Percentiles rank a stretch among this genome's conserved stretches.
Evolutionary conservation across 1,140 invertebrate species (phyloP).

Genomic region (Scaptomyza pallida): DNA sequence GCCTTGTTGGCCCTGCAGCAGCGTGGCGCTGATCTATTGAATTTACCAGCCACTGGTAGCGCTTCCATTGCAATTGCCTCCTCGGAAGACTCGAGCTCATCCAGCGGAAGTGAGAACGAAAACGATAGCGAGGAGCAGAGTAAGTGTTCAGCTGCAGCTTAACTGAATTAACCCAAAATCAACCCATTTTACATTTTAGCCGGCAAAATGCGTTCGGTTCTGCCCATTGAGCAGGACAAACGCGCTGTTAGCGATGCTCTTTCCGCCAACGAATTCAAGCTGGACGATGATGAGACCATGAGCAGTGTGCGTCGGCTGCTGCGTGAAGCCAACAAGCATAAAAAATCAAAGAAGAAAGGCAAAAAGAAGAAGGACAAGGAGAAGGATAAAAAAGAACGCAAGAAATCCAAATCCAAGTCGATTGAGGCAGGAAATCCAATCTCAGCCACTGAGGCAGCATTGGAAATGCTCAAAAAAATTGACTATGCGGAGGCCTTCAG

Average conservation of each 20-base stretch:
- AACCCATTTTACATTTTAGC: constrained; percentile 42
- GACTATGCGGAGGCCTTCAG: constrained; percentile 88
- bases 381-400: constrained; percentile 86
- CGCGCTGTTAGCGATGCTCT: constrained; percentile 53
- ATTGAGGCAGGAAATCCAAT: constrained; percentile 69
- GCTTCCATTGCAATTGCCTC: constrained; percentile 21
- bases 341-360: constrained; percentile 88
- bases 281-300: constrained; percentile 92
- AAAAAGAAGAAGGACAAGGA: constrained; percentile 87
- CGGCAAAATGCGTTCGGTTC: constrained; percentile 80
- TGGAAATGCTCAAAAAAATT: constrained; percentile 84
- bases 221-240: constrained; percentile 83
- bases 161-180: background rate
- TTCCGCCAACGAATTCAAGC: constrained; percentile 85
- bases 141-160: constrained; percentile 34
- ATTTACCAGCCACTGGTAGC: constrained; percentile 14
- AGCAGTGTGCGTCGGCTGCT: constrained; percentile 92
- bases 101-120: constrained; percentile 53
- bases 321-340: constrained; percentile 91
- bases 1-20: constrained; percentile 12
- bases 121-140: constrained; percentile 49
- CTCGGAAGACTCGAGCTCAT: constrained; percentile 63
- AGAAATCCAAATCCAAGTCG: constrained; percentile 85
- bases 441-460: constrained; percentile 26
- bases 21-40: constrained; percentile 20